Percentiles rank a stretch among this genome's conserved stretches.
Conservation (phyloP, 2,113 vertebrate genomes). For the Fukomys damarensis region DNA sequence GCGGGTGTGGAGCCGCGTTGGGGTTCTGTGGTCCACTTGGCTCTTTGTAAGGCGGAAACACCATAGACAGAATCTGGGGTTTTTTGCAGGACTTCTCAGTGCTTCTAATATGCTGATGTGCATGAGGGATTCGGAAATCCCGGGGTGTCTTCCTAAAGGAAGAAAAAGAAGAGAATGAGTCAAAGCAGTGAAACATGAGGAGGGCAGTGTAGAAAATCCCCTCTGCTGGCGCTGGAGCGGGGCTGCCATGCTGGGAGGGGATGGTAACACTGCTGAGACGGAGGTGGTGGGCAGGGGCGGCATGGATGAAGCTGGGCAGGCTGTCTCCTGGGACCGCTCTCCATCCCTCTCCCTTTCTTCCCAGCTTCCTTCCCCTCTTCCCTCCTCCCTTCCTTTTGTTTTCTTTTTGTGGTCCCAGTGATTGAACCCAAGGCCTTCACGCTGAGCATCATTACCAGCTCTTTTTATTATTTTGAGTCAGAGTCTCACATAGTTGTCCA, state of each 20-base stretch:
- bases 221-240: accelerated
- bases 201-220: accelerated
- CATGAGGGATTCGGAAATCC: neutral
- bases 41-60: neutral
- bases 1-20: accelerated
- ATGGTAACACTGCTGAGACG: too few relatives aligned
- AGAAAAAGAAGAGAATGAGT: neutral
- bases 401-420: too few relatives aligned
- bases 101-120: accelerated
- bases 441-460: too few relatives aligned
- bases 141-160: neutral
- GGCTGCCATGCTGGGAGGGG: neutral
- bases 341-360: too few relatives aligned
- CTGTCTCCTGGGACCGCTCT: neutral
- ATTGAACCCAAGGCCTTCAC: too few relatives aligned
- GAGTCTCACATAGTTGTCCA: too few relatives aligned
- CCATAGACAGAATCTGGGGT: accelerated
- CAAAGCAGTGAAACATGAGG: accelerated
- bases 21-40: neutral
- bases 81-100: neutral
- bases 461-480: too few relatives aligned
- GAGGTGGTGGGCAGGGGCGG: neutral
- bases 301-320: neutral
- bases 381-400: too few relatives aligned
- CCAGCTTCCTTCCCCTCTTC: too few relatives aligned